phyloP scores from a whole-genome alignment of 2,113 vertebrate species.

The Heterotilapia buettikoferi region DNA sequence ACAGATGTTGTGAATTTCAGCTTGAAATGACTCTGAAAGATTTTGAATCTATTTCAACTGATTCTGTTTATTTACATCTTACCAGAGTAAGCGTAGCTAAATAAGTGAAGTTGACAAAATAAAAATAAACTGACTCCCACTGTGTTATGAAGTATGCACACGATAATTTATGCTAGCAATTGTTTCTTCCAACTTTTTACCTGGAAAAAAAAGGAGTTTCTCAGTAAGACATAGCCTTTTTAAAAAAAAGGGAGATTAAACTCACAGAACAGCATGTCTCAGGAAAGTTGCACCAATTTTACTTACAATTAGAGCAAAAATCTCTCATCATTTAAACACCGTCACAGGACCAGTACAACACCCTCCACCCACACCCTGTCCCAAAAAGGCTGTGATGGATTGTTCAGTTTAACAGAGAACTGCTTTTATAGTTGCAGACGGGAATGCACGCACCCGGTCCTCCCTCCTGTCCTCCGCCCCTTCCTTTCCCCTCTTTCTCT shows the following conservation, averaged over 20 bases:
- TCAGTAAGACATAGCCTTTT: background rate
- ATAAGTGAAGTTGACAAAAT: background rate
- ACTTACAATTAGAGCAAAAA: background rate
- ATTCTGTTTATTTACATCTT: background rate
- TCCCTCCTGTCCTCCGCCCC: conserved; percentile 22
- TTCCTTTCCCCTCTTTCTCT: conserved; percentile 18
- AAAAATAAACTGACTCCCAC: background rate
- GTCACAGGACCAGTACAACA: conserved; percentile 33
- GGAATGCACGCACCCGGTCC: conserved; percentile 32
- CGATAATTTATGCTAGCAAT: background rate
- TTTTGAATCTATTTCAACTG: background rate
- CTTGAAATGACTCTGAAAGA: background rate
- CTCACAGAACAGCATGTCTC: background rate
- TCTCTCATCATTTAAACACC: conserved; percentile 7
- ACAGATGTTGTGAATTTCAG: background rate
- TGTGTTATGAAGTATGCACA: background rate
- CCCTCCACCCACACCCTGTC: background rate
- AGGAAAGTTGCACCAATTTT: background rate
- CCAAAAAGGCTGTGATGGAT: conserved; percentile 50
- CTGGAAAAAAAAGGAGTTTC: background rate
- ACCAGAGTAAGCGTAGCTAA: background rate
- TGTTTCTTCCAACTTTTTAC: background rate
- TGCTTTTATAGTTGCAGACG: conserved; percentile 36
- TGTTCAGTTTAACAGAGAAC: conserved; percentile 26
- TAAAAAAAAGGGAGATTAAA: background rate